A percentile compares a stretch with the other conserved stretches of the same genome.
phyloP scores from a whole-genome alignment of 1,140 invertebrate genomes.

The Panagrolaimus sp. region DNA sequence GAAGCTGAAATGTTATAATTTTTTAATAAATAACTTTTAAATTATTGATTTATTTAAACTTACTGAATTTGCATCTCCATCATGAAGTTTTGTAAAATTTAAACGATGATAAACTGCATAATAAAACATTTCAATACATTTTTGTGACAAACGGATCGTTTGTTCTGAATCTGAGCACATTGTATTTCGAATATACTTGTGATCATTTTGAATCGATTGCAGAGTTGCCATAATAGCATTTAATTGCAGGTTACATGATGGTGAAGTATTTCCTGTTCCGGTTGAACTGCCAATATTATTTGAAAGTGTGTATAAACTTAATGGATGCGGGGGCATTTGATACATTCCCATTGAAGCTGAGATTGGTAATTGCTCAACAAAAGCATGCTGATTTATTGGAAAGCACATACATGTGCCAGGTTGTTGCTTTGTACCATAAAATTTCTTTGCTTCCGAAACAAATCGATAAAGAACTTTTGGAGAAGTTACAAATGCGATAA shows the following conservation, averaged over 20 bases:
- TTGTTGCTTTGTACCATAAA: neutral
- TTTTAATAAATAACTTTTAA: neutral
- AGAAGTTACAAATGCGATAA: neutral
- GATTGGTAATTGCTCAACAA: neutral
- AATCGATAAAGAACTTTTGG: constrained; percentile 3
- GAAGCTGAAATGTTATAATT: neutral
- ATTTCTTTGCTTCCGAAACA: neutral
- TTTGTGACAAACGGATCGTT: neutral
- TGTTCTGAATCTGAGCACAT: neutral
- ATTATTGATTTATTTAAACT: neutral
- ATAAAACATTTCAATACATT: constrained; percentile 7
- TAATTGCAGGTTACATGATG: neutral
- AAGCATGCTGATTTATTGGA: neutral
- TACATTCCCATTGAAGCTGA: neutral
- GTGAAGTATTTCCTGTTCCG: neutral
- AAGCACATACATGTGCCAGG: neutral
- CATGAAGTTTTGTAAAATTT: constrained; percentile 3
- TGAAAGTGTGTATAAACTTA: neutral
- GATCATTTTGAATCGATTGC: neutral
- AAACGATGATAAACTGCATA: constrained; percentile 1
- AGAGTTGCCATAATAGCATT: neutral
- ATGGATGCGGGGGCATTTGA: neutral
- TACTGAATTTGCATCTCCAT: neutral
- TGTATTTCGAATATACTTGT: neutral
- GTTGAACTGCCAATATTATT: neutral